Evolutionary conservation across 2,113 vertebrate species (phyloP).

Genomic region (Spizaetus ornatus): DNA sequence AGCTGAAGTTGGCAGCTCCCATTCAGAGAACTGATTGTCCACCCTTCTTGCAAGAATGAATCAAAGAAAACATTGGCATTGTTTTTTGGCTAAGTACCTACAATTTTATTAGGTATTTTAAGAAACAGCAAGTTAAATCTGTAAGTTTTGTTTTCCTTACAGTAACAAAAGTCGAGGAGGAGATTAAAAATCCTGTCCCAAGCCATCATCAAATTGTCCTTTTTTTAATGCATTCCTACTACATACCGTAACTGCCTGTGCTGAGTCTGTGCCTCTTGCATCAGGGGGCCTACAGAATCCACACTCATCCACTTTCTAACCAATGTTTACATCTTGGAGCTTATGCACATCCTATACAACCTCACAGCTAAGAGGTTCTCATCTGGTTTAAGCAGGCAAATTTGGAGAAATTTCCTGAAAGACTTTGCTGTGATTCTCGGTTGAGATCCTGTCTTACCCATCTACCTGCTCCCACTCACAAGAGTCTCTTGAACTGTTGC

Average conservation of each 20-base stretch:
- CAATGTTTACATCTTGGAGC: background rate
- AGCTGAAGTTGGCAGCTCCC: background rate
- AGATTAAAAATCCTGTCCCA: background rate
- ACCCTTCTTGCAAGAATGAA: background rate
- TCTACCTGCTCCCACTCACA: background rate
- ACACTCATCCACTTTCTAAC: background rate
- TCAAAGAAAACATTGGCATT: background rate
- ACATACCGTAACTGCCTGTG: background rate
- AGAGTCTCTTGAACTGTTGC: background rate
- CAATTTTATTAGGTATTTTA: background rate
- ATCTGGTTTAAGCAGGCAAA: background rate
- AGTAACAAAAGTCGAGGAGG: background rate
- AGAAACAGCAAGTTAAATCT: background rate
- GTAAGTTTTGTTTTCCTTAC: background rate
- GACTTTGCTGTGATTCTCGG: background rate
- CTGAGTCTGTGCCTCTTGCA: background rate
- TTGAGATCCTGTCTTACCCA: background rate
- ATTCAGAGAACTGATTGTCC: background rate
- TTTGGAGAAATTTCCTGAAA: background rate
- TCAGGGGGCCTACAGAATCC: rapidly evolving
- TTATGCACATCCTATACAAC: background rate
- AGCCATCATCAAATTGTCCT: background rate
- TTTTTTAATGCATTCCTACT: background rate
- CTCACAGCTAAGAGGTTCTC: background rate
- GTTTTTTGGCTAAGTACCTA: background rate